These are phyloP conservation scores for Hemicordylus capensis DNA, from an alignment of 2,113 vertebrate species.

Conservation along the genomic window DNA sequence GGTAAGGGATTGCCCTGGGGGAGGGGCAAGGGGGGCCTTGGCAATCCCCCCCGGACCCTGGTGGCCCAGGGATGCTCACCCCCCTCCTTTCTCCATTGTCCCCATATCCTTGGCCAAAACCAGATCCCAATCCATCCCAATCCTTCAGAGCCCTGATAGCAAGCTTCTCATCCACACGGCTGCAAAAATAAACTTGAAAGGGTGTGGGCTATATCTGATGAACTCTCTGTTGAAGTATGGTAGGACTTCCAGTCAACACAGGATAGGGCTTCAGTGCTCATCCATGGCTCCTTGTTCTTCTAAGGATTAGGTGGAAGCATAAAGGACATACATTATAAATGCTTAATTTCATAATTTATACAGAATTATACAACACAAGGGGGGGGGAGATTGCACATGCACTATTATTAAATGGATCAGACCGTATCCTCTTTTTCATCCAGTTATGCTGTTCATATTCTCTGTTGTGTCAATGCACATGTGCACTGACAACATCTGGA, in stretches of 20 bases:
- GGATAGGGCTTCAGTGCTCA: neutral
- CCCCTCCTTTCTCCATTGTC: too few relatives aligned
- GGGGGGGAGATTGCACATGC: neutral
- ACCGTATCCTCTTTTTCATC: neutral
- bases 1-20: too few relatives aligned
- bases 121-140: too few relatives aligned
- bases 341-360: neutral
- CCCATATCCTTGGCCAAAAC: too few relatives aligned
- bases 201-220: neutral
- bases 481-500: neutral
- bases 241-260: neutral
- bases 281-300: neutral
- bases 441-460: too few relatives aligned
- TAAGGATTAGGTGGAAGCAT: neutral
- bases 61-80: too few relatives aligned
- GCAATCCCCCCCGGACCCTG: too few relatives aligned
- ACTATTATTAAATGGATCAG: neutral
- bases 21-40: too few relatives aligned
- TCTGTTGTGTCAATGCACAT: neutral
- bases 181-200: too few relatives aligned
- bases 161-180: neutral
- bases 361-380: neutral
- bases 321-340: neutral
- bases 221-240: neutral
- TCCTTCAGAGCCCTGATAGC: too few relatives aligned